A percentile compares a stretch with the other conserved stretches of the same genome.
Conservation (phyloP, 2,797 vertebrate genomes). For the Cynopterus sphinx region DNA sequence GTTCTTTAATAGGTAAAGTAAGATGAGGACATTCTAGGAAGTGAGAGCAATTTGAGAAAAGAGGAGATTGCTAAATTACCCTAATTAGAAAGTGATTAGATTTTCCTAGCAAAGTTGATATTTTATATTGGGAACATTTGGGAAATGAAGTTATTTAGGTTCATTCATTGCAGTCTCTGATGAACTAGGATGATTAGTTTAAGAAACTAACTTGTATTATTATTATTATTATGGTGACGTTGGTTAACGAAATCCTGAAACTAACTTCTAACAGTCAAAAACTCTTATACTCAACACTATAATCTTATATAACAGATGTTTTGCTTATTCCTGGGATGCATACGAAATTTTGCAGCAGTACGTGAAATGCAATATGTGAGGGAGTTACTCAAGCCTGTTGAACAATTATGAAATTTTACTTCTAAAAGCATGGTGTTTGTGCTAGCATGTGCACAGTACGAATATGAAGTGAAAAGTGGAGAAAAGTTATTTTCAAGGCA, state of each 20-base stretch:
- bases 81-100: slow-evolving; percentile 26
- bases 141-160: not conserved
- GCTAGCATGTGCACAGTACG: not conserved
- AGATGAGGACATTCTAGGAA: slow-evolving; percentile 8
- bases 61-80: slow-evolving; percentile 13
- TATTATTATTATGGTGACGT: too few species aligned
- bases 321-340: not conserved
- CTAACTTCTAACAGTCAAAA: not conserved
- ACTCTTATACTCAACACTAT: not conserved
- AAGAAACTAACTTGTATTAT: not conserved
- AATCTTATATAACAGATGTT: not conserved
- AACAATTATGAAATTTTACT: not conserved
- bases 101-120: not conserved
- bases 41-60: slow-evolving; percentile 36
- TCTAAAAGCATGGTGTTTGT: not conserved
- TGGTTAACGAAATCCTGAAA: not conserved
- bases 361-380: not conserved
- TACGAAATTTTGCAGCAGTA: not conserved
- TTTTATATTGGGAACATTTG: slow-evolving; percentile 4
- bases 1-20: slow-evolving; percentile 1
- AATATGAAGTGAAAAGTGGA: not conserved
- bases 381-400: not conserved
- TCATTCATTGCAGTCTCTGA: not conserved
- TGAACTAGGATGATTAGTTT: not conserved
- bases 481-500: not conserved